These are phyloP conservation scores for Cetonia aurata DNA, from an alignment of 2,888 invertebrate genomes.

Conservation along the genomic window DNA sequence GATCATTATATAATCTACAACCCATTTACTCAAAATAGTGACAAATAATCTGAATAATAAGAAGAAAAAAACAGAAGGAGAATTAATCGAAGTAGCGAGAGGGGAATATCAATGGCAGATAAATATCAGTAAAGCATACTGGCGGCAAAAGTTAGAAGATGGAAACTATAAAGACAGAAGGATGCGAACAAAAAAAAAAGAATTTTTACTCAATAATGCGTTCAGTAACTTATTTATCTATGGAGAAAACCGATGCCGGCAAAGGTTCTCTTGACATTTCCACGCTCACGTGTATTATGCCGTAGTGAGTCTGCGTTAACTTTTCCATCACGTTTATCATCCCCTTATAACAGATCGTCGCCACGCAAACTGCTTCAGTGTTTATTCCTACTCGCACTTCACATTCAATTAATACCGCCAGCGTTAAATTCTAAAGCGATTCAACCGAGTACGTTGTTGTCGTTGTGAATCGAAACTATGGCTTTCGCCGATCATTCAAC, in stretches of 20 bases:
- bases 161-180: too few species aligned
- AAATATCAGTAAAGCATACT: too few species aligned
- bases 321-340: conserved; percentile 56
- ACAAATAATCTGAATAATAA: too few species aligned
- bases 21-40: too few species aligned
- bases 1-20: too few species aligned
- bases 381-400: conserved; percentile 42
- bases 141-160: too few species aligned
- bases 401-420: conserved; percentile 8
- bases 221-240: neutral
- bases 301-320: conserved; percentile 53
- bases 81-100: too few species aligned
- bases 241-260: neutral
- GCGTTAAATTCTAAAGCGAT: neutral
- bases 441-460: neutral
- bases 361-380: conserved; percentile 52
- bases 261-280: neutral
- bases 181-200: too few species aligned
- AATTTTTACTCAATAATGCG: too few species aligned
- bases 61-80: too few species aligned
- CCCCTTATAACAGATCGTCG: conserved; percentile 59
- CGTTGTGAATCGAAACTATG: conserved; percentile 51
- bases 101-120: too few species aligned
- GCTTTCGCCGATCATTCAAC: conserved; percentile 59
- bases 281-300: conserved; percentile 40